Evolutionary conservation across 2,888 invertebrate genomes (phyloP), one percentile per base, ranked within the genome.

Genomic region (Drosophila merina): DNA sequence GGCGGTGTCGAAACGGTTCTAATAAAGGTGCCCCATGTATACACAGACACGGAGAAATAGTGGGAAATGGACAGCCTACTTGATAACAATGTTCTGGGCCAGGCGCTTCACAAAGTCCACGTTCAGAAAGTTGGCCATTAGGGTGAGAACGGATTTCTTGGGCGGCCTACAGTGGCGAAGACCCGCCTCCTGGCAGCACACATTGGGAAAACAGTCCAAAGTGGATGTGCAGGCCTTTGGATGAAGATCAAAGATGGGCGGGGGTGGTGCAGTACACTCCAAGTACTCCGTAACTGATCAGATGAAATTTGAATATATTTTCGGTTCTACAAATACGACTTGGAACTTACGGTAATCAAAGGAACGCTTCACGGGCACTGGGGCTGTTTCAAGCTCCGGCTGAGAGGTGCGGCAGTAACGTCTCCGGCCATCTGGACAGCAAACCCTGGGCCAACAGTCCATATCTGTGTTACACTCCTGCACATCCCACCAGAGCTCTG

Each of bases 101-200:
- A 92, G 79, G 25, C 91, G 87, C 73, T 90, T 90, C 9, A 92
- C 90, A 48, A 92, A 88, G 62, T 91, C 92, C 0, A 91, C 89
- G 73, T 92, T 92, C 10, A 92, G 88, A 62, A 91, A 90, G 56
- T 91, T 94, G 47, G 94, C 94, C 52, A 96, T 92, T 58, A 95
- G 89, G 0, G 95, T 93, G 25, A 96, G 91, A 1, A 96, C 88
- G 10, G 96, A 96, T 77, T 94, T 93, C 88, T 94, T 95, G 33
- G 96, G 95, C 6, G 96, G 95, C 48, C 96, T 93, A 85, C 96
- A 96, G 79, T 94, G 93, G 76, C 94, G 94, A 79, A 93, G 93
- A 4, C 95, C 95, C 45, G 94, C 94, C 91, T 96, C 96, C 76
- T 96, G 96, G 72, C 96, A 96, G 89, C 96, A 96, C 66, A 96